Evolutionary conservation across 2,888 invertebrate genomes (phyloP), one percentile per base, ranked within the genome.

Genomic region (Melanostoma mellinum): DNA sequence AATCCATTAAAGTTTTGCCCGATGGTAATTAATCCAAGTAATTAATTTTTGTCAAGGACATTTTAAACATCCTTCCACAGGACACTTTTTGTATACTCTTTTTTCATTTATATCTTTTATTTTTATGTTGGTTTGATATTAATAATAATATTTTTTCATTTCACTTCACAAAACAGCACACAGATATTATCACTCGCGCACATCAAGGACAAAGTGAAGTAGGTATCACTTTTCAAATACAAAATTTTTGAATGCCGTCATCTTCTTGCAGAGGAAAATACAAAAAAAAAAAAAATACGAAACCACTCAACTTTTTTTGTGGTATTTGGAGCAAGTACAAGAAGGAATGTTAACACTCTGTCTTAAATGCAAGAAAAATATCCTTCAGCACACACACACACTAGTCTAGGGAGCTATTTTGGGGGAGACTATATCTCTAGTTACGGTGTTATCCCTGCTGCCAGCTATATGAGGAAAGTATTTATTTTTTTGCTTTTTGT

Each of bases 251-350:
- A 72, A 81, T 77, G 65, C 72, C 72, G 55, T 82, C 73, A 73
- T 69, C 73, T 53, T 46, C 68, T 77, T 68, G 60, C 33, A 56
- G 48, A 33, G 8, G n/a, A 48, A 68, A 8, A 50, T n/a, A 36
- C 40, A 55, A 20, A n/a, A 44, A 2, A 55, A 52, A 40, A 44
- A 60, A n/a, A 42, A 55, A 48, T 33, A 50, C 61, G 48, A 48
- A 32, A 48, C 48, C 48, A 68, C 68, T 68, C 30, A n/a, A 81
- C 56, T 58, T 53, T 20, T 35, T 32, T 30, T 40, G 68, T 53
- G 60, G 76, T 81, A 75, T 80, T 42, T 75, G 68, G 65, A 65
- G 53, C 63, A 74, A 79, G 61, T 69, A 69, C 63, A 76, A 71
- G 60, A 67, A 67, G 36, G 36, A 72, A 53, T 72, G 65, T 69